Conservation (phyloP, 2,888 invertebrate species). For the Drosophila kuntzei region DNA sequence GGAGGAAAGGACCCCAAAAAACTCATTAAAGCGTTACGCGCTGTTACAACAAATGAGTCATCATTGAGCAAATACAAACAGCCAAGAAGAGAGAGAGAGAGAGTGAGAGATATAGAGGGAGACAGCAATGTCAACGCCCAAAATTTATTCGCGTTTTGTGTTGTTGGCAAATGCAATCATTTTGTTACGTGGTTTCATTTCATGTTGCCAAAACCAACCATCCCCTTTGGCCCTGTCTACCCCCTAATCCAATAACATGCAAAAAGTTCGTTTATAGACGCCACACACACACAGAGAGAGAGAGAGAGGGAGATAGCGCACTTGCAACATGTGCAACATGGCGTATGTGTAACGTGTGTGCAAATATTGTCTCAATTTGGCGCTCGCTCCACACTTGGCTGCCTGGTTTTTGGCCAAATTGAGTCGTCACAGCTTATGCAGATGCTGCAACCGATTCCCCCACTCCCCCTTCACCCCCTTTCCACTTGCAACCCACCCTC, state of each 20-base stretch:
- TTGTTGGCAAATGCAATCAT: constrained; percentile 74
- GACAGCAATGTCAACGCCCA: constrained; percentile 46
- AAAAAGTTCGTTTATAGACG: constrained; percentile 72
- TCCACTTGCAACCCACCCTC: neutral
- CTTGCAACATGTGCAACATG: constrained; percentile 56
- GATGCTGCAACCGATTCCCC: constrained; percentile 36
- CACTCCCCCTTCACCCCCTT: neutral
- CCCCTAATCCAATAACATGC: constrained; percentile 66
- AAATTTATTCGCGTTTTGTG: constrained; percentile 57
- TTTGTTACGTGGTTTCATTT: constrained; percentile 73
- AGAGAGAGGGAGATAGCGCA: neutral
- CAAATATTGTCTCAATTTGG: constrained; percentile 79
- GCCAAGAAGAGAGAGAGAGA: constrained; percentile 4
- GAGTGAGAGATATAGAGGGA: neutral
- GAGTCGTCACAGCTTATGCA: constrained; percentile 58
- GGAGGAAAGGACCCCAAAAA: constrained; percentile 33
- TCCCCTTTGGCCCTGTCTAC: neutral
- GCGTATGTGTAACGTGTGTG: constrained; percentile 75
- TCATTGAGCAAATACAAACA: constrained; percentile 44
- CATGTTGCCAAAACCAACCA: constrained; percentile 28
- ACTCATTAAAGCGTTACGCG: constrained; percentile 68
- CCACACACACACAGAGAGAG: constrained; percentile 13
- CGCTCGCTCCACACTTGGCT: constrained; percentile 63
- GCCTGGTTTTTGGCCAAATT: constrained; percentile 56
- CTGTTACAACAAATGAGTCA: constrained; percentile 66